phyloP scores from a whole-genome alignment of 1,140 invertebrate genomes.

The Nymphalis io region DNA sequence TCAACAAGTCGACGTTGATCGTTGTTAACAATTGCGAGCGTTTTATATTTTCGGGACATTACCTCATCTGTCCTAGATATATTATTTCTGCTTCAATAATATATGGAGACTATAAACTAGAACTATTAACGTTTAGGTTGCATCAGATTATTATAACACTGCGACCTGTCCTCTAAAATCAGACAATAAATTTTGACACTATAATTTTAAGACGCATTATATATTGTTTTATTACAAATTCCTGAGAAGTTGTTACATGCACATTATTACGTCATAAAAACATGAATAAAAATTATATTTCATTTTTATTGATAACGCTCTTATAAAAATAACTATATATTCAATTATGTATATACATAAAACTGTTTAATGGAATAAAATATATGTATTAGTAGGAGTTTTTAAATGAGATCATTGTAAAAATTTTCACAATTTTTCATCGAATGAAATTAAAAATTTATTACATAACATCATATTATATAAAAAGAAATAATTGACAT shows the following conservation, averaged over 20 bases:
- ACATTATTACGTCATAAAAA: too few relatives aligned
- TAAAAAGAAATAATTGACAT: background rate
- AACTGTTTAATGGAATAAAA: too few relatives aligned
- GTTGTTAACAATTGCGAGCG: constrained; percentile 1
- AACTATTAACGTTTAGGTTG: constrained; percentile 12
- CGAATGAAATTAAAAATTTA: too few relatives aligned
- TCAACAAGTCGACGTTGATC: constrained; percentile 5
- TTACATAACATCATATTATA: too few relatives aligned
- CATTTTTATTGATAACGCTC: too few relatives aligned
- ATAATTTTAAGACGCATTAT: background rate
- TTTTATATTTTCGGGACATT: constrained; percentile 15
- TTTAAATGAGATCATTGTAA: too few relatives aligned
- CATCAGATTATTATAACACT: background rate
- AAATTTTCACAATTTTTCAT: too few relatives aligned
- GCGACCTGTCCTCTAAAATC: background rate
- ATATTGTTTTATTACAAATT: background rate
- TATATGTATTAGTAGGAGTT: too few relatives aligned
- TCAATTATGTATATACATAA: too few relatives aligned
- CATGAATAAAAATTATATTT: too few relatives aligned
- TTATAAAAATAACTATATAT: too few relatives aligned
- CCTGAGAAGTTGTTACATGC: too few relatives aligned
- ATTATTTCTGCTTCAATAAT: constrained; percentile 7
- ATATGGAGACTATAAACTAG: constrained; percentile 22
- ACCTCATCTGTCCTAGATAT: constrained; percentile 25
- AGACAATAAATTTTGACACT: background rate